Percentiles rank a stretch among this genome's conserved stretches.
Conservation (phyloP, 2,888 invertebrate species). For the Andrena chrysosceles region DNA sequence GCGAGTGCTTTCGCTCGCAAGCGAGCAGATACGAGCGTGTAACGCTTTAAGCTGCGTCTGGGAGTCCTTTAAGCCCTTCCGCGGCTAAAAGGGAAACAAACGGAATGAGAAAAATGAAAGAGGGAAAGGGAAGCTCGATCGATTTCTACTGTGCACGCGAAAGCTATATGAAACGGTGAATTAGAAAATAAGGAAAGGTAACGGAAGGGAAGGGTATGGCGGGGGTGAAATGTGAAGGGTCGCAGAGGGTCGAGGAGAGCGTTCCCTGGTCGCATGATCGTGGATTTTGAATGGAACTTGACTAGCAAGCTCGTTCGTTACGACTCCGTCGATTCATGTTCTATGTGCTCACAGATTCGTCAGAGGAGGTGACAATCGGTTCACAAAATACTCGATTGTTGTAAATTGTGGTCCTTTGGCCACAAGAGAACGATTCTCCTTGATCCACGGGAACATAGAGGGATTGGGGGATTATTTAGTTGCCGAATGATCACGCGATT, state of each 20-base stretch:
- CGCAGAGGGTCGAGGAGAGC: slow-evolving; percentile 44
- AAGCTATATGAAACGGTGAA: slow-evolving; percentile 36
- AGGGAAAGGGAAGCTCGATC: slow-evolving; percentile 31
- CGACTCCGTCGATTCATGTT: slow-evolving; percentile 54
- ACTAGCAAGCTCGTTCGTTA: slow-evolving; percentile 50
- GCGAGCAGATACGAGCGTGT: slow-evolving; percentile 12
- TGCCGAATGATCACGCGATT: slow-evolving; percentile 42
- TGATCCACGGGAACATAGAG: slow-evolving; percentile 27
- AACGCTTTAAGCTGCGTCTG: slow-evolving; percentile 32
- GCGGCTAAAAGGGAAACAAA: slow-evolving; percentile 17
- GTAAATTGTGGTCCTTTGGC: slow-evolving; percentile 61
- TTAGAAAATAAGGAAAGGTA: slow-evolving; percentile 18
- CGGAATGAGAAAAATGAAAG: slow-evolving; percentile 24
- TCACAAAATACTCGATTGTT: slow-evolving; percentile 52
- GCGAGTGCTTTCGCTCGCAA: slow-evolving; percentile 52
- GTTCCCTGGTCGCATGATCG: slow-evolving; percentile 55
- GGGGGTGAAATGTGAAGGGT: not conserved
- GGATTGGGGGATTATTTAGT: not conserved
- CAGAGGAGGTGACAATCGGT: slow-evolving; percentile 64
- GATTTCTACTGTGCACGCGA: slow-evolving; percentile 39
- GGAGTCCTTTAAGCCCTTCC: slow-evolving; percentile 37
- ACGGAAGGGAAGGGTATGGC: not conserved
- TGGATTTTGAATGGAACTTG: slow-evolving; percentile 49
- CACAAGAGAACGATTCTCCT: slow-evolving; percentile 46
- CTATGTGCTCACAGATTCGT: slow-evolving; percentile 36